A percentile compares a stretch with the other conserved stretches of the same genome.
Conservation (phyloP, 1,140 invertebrate species). For the Ceratina australensis region DNA sequence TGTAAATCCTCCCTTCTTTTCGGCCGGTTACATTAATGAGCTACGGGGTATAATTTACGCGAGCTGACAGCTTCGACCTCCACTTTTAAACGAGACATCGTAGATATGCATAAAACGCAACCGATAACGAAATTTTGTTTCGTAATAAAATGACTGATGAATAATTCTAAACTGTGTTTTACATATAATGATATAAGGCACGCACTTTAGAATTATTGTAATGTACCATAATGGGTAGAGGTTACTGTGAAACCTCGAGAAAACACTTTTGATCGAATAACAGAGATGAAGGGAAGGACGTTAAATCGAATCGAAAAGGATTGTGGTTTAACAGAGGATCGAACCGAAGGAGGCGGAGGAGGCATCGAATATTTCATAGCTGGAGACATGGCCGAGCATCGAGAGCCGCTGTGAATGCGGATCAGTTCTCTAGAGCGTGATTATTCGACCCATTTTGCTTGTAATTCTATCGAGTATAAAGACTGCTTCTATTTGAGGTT, state of each 20-base stretch:
- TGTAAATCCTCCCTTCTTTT: neutral
- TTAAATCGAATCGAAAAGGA: neutral
- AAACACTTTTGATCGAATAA: neutral
- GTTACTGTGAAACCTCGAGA: neutral
- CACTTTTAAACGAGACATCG: too few species aligned
- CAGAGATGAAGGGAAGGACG: neutral
- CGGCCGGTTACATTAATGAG: neutral
- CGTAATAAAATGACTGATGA: too few species aligned
- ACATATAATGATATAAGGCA: too few species aligned
- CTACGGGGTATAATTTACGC: neutral
- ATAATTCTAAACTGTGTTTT: too few species aligned
- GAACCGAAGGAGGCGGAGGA: neutral
- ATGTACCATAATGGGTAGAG: neutral
- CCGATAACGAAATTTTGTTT: too few species aligned
- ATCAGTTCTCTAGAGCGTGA: constrained; percentile 33
- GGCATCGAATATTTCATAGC: neutral
- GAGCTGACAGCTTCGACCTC: too few species aligned
- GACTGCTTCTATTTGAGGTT: constrained; percentile 24
- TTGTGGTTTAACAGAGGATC: constrained; percentile 7
- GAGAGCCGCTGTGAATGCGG: constrained; percentile 15
- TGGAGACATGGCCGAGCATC: neutral
- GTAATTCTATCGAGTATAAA: constrained; percentile 37
- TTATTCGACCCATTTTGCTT: constrained; percentile 32
- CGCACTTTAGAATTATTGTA: too few species aligned
- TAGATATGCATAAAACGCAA: too few species aligned